Base-by-base conservation (phyloP, 2,113 vertebrate genomes). In the Calyptommatus sinebrachiatus region DNA sequence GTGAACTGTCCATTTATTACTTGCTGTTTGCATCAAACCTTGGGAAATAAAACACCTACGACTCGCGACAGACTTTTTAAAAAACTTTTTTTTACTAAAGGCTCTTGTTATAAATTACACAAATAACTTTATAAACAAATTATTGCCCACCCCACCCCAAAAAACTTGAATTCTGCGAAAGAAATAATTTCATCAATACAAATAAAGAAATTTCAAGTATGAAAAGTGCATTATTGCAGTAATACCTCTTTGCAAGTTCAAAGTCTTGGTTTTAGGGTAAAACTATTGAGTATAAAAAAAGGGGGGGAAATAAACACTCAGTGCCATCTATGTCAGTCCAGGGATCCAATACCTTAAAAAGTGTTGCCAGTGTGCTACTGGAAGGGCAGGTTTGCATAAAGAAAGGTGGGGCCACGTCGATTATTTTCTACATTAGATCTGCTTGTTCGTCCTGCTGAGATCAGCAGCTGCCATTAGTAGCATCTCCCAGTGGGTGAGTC, bases 141-240 rank as follows among this genome's bases (percentile, higher is more conserved):
- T 88, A 89, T 89, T 94, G 93, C 73, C 50, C 46, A 28, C 92
- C 92, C 53, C 14, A 12, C 53, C 53, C 53, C 11, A 1, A 57
- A 57, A 88, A 65, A 69, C 91, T 93, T 91, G 91, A 90, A 94
- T 94, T 95, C 93, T 91, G 87, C 90, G 94, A 94, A 93, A 94
- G 94, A 94, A 94, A 94, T 94, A 94, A 94, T 89, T 93, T 94
- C 94, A 89, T 94, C 94, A 93, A 94, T 94, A 94, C 95, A 93
- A 94, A 96, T 95, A 95, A 95, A 95, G 91, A 94, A 91, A 93
- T 87, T 98, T 98, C 97, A 99, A 98, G 97, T 98, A 99, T 99
- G 91, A 97, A 98, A 99, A 98, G 97, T 97, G 97, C 97, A 97
- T 99, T 97, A 97, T 99, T 99, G 97, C 98, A 99, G 96, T 99